phyloP scores from a whole-genome alignment of 2,797 vertebrate genomes.

The Loriculus beryllinus region DNA sequence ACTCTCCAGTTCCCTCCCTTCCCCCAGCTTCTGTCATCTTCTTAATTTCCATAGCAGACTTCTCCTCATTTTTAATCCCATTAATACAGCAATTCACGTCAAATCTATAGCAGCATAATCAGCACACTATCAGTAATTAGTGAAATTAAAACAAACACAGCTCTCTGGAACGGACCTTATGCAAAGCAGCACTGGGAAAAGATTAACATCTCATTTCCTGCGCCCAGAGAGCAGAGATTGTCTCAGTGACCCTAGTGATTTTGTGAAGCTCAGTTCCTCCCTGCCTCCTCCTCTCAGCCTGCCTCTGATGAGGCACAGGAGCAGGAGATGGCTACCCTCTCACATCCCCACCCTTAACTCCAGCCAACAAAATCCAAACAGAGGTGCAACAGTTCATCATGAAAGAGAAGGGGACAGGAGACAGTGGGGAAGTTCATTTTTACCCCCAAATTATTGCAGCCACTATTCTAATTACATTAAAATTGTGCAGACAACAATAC shows the following conservation, averaged over 20 bases:
- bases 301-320: background rate
- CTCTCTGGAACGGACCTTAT: slow-evolving; percentile 63
- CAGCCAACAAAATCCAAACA: background rate
- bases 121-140: slow-evolving; percentile 60
- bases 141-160: slow-evolving; percentile 60
- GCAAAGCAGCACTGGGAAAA: slow-evolving; percentile 52
- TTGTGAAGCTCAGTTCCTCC: slow-evolving; percentile 24
- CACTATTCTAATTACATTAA: slow-evolving; percentile 59
- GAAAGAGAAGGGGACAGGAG: background rate
- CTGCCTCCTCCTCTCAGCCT: background rate
- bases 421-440: background rate
- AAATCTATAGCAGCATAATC: slow-evolving; percentile 58
- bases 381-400: background rate
- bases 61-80: slow-evolving; percentile 55
- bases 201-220: slow-evolving; percentile 65
- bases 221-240: slow-evolving; percentile 31
- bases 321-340: background rate
- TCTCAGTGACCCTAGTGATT: slow-evolving; percentile 39
- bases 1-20: background rate
- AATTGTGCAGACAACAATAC: slow-evolving; percentile 5
- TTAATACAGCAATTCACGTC: slow-evolving; percentile 47
- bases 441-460: slow-evolving; percentile 17
- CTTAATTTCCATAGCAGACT: slow-evolving; percentile 41
- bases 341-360: background rate
- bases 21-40: background rate